Evolutionary conservation across 53 echinoderm and acorn worm genomes (phyloP), one percentile per base, ranked within the genome.

Genomic region (Holothuria scabra): DNA sequence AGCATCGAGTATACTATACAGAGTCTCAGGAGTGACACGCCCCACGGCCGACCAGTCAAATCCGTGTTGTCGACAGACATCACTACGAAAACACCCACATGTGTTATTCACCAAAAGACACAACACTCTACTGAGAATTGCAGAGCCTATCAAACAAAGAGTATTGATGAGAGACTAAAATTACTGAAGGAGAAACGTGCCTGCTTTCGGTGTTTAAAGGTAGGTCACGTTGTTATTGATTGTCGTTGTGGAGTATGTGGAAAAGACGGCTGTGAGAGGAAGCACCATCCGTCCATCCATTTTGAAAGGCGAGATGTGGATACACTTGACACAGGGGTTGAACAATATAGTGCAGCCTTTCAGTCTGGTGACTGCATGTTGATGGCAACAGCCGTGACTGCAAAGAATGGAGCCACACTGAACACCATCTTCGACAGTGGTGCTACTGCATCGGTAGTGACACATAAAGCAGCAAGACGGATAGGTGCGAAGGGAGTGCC

Each of bases 401-500:
- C 35, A 6, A 35, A 6, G 35, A 6, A 35, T 35, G 35, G 20
- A 16, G 21, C 69, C 12, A 60, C 59, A 3, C 29, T 88, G 60
- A 83, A 69, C 30, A 82, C 83, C 32, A 33, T 88, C 26, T 87
- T 82, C 83, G 88, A 88, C 57, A 82, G 74, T 38, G 83, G 83
- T 58, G 83, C 88, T 18, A 88, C 74, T 18, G 56, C 88, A 16
- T 88, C 88, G 37, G 33, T 88, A 19, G 32, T 88, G 38, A 88
- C 87, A 4, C 83, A 83, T 82, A 44, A 33, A 1, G 88, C 88
- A 31, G 88, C 88, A 37, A 83, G 60, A 24, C 33, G 33, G 56
- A 83, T 83, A 7, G 33, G 68, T 34, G 83, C 71, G 24, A 83
- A 83, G 62, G 88, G 88, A 14, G 44, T 44, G 18, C 87, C 87